phyloP scores from a whole-genome alignment of 1,140 invertebrate species.

The Pissodes strobi region DNA sequence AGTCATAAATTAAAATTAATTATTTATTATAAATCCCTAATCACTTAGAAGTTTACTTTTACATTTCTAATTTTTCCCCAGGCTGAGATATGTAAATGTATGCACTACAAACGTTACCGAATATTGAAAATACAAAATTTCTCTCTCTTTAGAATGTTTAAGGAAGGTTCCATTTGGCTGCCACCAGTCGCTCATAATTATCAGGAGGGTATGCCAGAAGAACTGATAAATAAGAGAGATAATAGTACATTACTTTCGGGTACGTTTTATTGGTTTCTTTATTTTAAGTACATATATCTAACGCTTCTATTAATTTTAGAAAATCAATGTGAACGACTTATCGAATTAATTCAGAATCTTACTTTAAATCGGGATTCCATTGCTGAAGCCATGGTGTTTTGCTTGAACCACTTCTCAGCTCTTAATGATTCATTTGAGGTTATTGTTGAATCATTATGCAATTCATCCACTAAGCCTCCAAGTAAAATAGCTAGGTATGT shows the following conservation, averaged over 20 bases:
- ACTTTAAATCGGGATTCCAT: constrained; percentile 81
- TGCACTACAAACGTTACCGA: too few relatives aligned
- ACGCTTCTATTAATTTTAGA: constrained; percentile 35
- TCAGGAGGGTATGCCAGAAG: constrained; percentile 85
- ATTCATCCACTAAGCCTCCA: constrained; percentile 75
- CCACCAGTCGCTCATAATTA: constrained; percentile 92
- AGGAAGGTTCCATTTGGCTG: constrained; percentile 90
- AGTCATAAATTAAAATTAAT: too few relatives aligned
- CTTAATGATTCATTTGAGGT: constrained; percentile 94
- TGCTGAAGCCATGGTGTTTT: constrained; percentile 96
- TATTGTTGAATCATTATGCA: constrained; percentile 82
- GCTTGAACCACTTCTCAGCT: constrained; percentile 94
- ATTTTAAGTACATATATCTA: background rate
- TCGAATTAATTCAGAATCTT: constrained; percentile 85
- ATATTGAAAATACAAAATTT: too few relatives aligned
- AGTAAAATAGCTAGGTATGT: constrained; percentile 94
- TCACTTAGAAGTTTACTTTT: too few relatives aligned
- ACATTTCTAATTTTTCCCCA: too few relatives aligned
- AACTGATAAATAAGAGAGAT: constrained; percentile 71
- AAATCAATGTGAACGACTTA: constrained; percentile 74
- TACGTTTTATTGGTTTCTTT: background rate
- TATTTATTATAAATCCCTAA: too few relatives aligned
- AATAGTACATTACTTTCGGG: constrained; percentile 5
- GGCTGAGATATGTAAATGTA: too few relatives aligned
- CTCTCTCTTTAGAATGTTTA: constrained; percentile 95